Evolutionary conservation across 2,888 invertebrate genomes (phyloP), one percentile per base, ranked within the genome.

Genomic region (Bombylius discolor): DNA sequence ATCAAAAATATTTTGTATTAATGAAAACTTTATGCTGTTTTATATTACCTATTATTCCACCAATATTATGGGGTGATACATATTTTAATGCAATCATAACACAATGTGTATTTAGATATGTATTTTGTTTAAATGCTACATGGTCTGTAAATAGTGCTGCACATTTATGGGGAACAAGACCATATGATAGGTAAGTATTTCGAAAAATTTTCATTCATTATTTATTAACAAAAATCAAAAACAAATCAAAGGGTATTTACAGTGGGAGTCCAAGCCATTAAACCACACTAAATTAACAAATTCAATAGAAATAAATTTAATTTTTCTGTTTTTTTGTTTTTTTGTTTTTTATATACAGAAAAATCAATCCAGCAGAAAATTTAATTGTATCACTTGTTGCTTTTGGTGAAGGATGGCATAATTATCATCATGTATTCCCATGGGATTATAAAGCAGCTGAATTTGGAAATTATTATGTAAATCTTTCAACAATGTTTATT

Each of bases 371-470:
- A 0, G 76, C 80, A 0, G 85, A 94, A 73, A 92, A 89, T 69
- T 77, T 79, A 61, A 74, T 78, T 1, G 91, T 93, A 0, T 82
- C 89, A 0, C 65, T 87, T 0, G 66, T 84, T 32, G 83, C 89
- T 0, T 77, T 88, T 73, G 91, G 91, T 1, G 91, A 91, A 71
- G 94, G 94, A 5, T 95, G 90, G 87, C 94, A 94, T 76, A 94
- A 94, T 75, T 94, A 90, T 72, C 94, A 94, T 70, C 94, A 94
- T 73, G 85, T 87, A 0, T 94, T 94, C 73, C 93, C 93, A 0
- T 90, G 89, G 85, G 94, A 94, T 72, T 94, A 94, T 79, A 87
- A 89, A 67, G 87, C 93, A 34, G 85, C 90, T 7, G 94, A 95
- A 70, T 76, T 89, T n/a, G 89, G 89, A 13, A 75, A 72, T 49